phyloP scores from a whole-genome alignment of 1,140 invertebrate genomes.

The Mamestra configurata region DNA sequence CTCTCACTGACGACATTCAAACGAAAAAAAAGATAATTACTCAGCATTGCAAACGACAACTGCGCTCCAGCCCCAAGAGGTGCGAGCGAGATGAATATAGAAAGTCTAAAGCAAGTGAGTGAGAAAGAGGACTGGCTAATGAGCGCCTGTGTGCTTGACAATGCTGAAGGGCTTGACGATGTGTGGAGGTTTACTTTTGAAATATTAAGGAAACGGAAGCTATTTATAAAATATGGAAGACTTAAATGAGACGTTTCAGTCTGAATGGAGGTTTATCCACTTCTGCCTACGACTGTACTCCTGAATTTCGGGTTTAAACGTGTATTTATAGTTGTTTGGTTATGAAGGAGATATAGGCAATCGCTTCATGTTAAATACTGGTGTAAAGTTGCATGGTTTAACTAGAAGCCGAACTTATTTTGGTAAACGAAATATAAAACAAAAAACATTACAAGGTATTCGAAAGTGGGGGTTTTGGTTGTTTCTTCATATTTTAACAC shows the following conservation, averaged over 20 bases:
- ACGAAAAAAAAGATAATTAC: slow-evolving; percentile 15
- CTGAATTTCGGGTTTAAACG: no score
- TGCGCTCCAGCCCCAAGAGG: not conserved
- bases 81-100: not conserved
- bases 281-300: no score
- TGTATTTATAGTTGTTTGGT: no score
- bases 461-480: no score
- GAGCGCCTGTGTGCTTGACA: slow-evolving; percentile 4
- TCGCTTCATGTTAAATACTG: no score
- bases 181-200: slow-evolving; percentile 1
- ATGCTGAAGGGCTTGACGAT: not conserved
- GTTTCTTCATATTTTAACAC: no score
- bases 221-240: slow-evolving; percentile 5
- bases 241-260: not conserved
- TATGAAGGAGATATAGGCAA: no score
- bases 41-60: not conserved
- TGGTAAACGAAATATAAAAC: no score
- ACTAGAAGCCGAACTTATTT: no score
- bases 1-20: not conserved
- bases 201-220: slow-evolving; percentile 26
- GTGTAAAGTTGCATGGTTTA: no score
- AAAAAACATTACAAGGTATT: no score
- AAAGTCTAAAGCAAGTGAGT: not conserved
- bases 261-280: not conserved
- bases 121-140: slow-evolving; percentile 11